These are phyloP conservation scores for Coelinius sp. DNA, from an alignment of 2,888 invertebrate genomes.

Conservation along the genomic window DNA sequence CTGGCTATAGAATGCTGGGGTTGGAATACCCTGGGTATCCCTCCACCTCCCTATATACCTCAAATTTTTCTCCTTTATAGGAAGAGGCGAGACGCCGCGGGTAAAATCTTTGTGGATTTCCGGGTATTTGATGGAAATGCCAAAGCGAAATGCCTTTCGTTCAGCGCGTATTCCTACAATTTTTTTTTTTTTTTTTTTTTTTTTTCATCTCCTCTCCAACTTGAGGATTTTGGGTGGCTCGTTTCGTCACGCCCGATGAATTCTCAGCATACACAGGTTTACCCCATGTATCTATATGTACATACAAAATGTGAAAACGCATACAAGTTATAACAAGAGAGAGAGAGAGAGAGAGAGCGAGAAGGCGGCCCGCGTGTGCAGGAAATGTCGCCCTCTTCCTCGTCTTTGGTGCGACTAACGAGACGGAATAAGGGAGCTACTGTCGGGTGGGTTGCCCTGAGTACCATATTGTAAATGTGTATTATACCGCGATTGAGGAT, in stretches of 20 bases:
- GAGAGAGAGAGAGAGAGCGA: slow-evolving; percentile 23
- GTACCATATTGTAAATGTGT: slow-evolving; percentile 42
- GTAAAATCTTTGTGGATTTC: slow-evolving; percentile 61
- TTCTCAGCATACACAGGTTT: slow-evolving; percentile 29
- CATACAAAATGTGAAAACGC: slow-evolving; percentile 11
- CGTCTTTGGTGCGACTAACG: slow-evolving; percentile 48
- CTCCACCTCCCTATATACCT: neutral
- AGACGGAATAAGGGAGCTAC: slow-evolving; percentile 53
- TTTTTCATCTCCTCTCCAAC: slow-evolving; percentile 21
- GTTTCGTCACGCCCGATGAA: slow-evolving; percentile 47
- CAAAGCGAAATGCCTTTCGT: slow-evolving; percentile 53
- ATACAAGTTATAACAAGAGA: neutral
- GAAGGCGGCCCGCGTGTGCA: slow-evolving; percentile 38
- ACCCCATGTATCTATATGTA: slow-evolving; percentile 6
- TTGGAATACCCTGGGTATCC: neutral
- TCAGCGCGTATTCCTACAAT: slow-evolving; percentile 37
- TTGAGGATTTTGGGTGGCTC: slow-evolving; percentile 36
- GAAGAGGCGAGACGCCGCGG: slow-evolving; percentile 46
- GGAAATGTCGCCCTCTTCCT: slow-evolving; percentile 43
- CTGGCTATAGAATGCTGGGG: neutral
- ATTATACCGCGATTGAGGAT: slow-evolving; percentile 42
- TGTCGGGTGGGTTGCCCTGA: slow-evolving; percentile 42
- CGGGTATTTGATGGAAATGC: slow-evolving; percentile 64
- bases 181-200: neutral
- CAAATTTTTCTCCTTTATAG: neutral